phyloP scores from a whole-genome alignment of 2,797 vertebrate genomes.

The Melopsittacus undulatus region DNA sequence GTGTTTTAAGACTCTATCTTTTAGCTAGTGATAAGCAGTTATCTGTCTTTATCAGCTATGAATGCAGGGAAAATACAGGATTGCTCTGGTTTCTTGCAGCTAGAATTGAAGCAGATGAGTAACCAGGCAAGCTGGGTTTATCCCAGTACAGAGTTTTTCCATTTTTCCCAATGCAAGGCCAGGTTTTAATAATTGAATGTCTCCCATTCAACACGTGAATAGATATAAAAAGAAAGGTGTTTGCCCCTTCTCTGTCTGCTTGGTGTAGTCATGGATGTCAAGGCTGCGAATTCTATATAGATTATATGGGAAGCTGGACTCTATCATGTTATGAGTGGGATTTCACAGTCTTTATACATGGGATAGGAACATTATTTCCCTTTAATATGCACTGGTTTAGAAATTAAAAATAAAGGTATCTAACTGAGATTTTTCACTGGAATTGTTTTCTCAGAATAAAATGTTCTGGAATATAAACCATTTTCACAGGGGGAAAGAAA shows the following conservation, averaged over 20 bases:
- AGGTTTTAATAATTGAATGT: not conserved
- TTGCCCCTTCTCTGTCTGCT: not conserved
- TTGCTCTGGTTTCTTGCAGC: not conserved
- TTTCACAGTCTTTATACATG: not conserved
- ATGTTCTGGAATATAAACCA: not conserved
- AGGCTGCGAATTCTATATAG: not conserved
- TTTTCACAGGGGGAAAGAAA: not conserved
- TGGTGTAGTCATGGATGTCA: not conserved
- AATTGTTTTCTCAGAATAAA: not conserved
- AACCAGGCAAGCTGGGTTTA: not conserved
- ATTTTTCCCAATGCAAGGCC: not conserved
- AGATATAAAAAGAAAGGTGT: not conserved
- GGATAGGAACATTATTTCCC: not conserved
- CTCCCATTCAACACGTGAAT: rapidly evolving
- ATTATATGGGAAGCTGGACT: not conserved
- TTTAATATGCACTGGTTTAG: not conserved
- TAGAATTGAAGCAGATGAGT: not conserved
- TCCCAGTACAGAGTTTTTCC: not conserved
- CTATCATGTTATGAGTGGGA: not conserved
- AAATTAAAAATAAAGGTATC: not conserved
- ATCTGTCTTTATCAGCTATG: not conserved
- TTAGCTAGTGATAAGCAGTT: not conserved
- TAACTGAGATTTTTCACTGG: not conserved
- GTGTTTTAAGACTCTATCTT: not conserved
- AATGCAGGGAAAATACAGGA: not conserved